Percentiles rank a stretch among this genome's conserved stretches.
phyloP scores from a whole-genome alignment of 2,113 vertebrate genomes.

The Mola mola region DNA sequence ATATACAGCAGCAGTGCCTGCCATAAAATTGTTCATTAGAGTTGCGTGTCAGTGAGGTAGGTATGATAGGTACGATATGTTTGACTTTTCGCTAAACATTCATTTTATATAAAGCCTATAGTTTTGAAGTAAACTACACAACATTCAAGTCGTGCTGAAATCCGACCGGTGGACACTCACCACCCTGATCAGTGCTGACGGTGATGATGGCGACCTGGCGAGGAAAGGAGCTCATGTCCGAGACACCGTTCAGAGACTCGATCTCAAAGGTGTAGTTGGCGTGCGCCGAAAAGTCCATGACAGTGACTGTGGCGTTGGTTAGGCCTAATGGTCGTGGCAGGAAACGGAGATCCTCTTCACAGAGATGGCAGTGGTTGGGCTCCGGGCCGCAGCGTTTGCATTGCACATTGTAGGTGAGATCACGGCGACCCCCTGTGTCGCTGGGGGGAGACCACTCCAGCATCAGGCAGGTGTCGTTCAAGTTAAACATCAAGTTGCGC shows the following conservation, averaged over 20 bases:
- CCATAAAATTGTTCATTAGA: no score
- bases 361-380: conserved; percentile 85
- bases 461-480: conserved; percentile 93
- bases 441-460: conserved; percentile 95
- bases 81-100: no score
- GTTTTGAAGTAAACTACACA: no score
- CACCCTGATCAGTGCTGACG: conserved; percentile 91
- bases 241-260: conserved; percentile 92
- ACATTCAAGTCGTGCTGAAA: not conserved
- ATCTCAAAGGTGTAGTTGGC: conserved; percentile 98
- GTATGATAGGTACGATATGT: no score
- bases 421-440: conserved; percentile 91
- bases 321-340: conserved; percentile 88
- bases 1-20: no score
- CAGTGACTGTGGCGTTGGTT: conserved; percentile 87
- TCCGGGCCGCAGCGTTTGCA: conserved; percentile 90
- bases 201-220: conserved; percentile 90
- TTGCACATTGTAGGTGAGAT: conserved; percentile 91
- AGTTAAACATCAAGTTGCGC: conserved; percentile 88
- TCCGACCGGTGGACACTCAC: conserved; percentile 78
- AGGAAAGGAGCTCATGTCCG: conserved; percentile 88
- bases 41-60: no score
- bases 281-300: conserved; percentile 90
- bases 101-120: no score
- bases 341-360: conserved; percentile 91